These are phyloP conservation scores for Odontomachus brunneus DNA, from an alignment of 1,140 invertebrate species.

Conservation along the genomic window DNA sequence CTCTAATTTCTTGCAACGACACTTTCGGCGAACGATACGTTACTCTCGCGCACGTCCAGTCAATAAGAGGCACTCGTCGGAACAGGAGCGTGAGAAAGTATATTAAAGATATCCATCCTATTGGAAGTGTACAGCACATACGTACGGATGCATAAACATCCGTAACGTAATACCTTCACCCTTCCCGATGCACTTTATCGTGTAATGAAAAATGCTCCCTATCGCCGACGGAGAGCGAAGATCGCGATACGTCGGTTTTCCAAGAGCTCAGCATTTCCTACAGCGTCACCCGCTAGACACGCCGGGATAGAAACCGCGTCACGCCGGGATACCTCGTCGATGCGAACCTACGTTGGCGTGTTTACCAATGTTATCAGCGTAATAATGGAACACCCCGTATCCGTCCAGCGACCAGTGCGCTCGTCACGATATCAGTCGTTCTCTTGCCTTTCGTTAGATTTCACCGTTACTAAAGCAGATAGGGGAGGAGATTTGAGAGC, in stretches of 20 bases:
- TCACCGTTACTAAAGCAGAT: slow-evolving; percentile 80
- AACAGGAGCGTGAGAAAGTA: slow-evolving; percentile 27
- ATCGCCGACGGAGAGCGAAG: not conserved
- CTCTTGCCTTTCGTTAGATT: slow-evolving; percentile 82
- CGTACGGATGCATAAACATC: slow-evolving; percentile 31
- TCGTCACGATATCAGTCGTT: slow-evolving; percentile 81
- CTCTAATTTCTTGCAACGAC: not conserved
- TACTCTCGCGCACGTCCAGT: not conserved
- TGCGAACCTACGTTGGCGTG: slow-evolving; percentile 61
- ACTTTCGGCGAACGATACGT: not conserved
- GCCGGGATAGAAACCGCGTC: slow-evolving; percentile 55
- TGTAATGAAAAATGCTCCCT: not conserved
- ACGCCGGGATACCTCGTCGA: slow-evolving; percentile 45
- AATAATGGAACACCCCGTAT: slow-evolving; percentile 77
- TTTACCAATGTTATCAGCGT: slow-evolving; percentile 76
- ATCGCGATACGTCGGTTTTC: slow-evolving; percentile 26
- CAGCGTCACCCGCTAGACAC: slow-evolving; percentile 73
- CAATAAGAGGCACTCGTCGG: slow-evolving; percentile 3
- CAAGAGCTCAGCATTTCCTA: slow-evolving; percentile 58
- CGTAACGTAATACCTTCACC: slow-evolving; percentile 50
- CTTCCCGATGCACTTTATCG: slow-evolving; percentile 24
- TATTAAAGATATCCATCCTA: slow-evolving; percentile 51
- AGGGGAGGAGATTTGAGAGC: slow-evolving; percentile 79
- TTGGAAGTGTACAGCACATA: slow-evolving; percentile 14
- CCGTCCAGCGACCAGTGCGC: slow-evolving; percentile 62